Conservation (phyloP, 2,113 vertebrate species). For the Ploceus nigricollis region DNA sequence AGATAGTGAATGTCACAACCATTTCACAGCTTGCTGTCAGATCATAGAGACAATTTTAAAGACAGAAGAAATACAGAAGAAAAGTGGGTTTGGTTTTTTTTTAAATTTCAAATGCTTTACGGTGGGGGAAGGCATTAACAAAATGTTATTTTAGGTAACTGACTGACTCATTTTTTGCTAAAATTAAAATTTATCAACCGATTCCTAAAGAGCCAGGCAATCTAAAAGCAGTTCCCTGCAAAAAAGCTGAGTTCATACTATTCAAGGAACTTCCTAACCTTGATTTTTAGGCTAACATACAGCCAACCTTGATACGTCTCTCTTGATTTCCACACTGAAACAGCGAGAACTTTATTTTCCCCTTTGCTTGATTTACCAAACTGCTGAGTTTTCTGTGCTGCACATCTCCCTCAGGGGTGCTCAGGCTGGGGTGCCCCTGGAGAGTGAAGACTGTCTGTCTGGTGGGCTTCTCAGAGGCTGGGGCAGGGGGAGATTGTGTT, state of each 20-base stretch:
- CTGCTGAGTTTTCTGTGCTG: background rate
- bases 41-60: background rate
- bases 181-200: background rate
- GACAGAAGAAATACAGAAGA: background rate
- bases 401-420: background rate
- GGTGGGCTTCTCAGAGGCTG: background rate
- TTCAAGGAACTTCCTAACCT: background rate
- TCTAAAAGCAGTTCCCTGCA: background rate
- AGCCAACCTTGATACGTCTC: background rate
- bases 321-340: background rate
- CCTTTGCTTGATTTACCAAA: background rate
- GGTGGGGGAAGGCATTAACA: background rate
- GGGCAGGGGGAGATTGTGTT: background rate
- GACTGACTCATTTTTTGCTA: background rate
- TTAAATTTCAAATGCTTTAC: background rate
- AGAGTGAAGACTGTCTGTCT: fast-evolving
- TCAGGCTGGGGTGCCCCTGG: background rate
- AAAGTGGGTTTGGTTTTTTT: background rate
- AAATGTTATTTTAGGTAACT: background rate
- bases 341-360: background rate
- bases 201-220: background rate
- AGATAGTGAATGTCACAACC: conserved; percentile 6
- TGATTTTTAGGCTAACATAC: background rate
- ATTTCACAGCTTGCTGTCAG: background rate
- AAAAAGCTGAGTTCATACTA: background rate